A percentile compares a stretch with the other conserved stretches of the same genome.
Evolutionary conservation across 2,888 invertebrate species (phyloP).

Genomic region (Neocrepidodera transversa): DNA sequence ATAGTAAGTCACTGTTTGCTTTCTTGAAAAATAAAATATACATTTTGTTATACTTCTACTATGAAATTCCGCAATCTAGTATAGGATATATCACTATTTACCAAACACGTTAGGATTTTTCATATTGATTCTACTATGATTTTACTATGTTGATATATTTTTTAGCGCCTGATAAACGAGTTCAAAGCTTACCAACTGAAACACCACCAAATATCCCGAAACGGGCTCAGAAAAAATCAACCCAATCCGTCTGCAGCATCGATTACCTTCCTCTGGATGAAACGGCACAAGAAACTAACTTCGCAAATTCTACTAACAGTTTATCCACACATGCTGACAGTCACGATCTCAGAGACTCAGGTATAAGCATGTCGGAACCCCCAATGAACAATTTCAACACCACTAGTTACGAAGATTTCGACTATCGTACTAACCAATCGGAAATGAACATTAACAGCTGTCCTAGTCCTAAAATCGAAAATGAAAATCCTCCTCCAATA

Average conservation of each 20-base stretch:
- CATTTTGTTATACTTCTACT: too few species aligned
- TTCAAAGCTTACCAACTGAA: constrained; percentile 56
- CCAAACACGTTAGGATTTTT: too few species aligned
- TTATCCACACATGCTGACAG: constrained; percentile 47
- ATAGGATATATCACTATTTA: too few species aligned
- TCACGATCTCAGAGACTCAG: constrained; percentile 66
- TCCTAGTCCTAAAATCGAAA: constrained; percentile 50
- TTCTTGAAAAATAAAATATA: too few species aligned
- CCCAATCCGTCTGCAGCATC: constrained; percentile 61
- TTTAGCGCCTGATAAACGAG: constrained; percentile 66
- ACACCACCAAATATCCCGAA: constrained; percentile 59
- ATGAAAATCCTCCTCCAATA: constrained; percentile 57
- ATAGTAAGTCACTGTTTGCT: constrained; percentile 62
- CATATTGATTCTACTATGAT: too few species aligned
- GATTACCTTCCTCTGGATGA: constrained; percentile 63
- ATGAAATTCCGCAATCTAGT: too few species aligned
- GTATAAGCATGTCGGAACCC: constrained; percentile 59
- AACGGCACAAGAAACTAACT: constrained; percentile 48
- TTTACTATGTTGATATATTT: too few species aligned
- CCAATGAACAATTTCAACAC: constrained; percentile 59
- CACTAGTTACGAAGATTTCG: constrained; percentile 59
- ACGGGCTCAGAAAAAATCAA: constrained; percentile 59
- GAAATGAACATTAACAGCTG: constrained; percentile 57
- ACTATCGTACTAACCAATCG: constrained; percentile 54
- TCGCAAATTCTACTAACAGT: constrained; percentile 49